These are phyloP conservation scores for Andrena flavipes DNA, from an alignment of 2,888 invertebrate species.

Conservation along the genomic window DNA sequence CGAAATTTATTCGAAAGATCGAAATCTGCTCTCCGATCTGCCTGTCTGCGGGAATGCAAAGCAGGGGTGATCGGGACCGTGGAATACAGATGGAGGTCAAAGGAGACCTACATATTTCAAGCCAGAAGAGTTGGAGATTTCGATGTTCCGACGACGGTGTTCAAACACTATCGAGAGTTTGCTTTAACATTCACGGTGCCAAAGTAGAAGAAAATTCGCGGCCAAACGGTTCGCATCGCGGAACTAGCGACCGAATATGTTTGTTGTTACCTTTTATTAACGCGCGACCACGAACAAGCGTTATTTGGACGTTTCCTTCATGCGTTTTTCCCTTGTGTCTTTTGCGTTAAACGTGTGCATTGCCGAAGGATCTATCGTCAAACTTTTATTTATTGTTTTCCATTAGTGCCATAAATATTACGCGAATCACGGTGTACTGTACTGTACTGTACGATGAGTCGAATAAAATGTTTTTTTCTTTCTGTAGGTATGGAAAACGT, in stretches of 20 bases:
- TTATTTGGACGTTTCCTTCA: conserved; percentile 7
- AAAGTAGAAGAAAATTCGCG: conserved; percentile 57
- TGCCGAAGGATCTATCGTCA: conserved; percentile 41
- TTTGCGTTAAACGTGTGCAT: conserved; percentile 41
- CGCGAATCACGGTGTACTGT: conserved; percentile 58
- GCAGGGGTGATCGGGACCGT: conserved; percentile 69
- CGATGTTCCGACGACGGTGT: conserved; percentile 40
- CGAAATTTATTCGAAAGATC: conserved; percentile 77
- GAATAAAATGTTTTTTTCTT: conserved; percentile 69
- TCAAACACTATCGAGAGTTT: conserved; percentile 15
- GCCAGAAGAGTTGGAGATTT: conserved; percentile 37
- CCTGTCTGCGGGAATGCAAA: conserved; percentile 72
- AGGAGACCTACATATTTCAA: conserved; percentile 17
- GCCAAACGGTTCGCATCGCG: conserved; percentile 7
- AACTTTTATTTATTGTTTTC: conserved; percentile 68
- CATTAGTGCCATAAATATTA: conserved; percentile 78
- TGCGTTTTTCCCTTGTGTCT: conserved; percentile 39
- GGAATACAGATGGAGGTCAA: conserved; percentile 80
- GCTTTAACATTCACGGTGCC: conserved; percentile 70
- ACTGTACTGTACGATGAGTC: conserved; percentile 67
- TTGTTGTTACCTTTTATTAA: conserved; percentile 34
- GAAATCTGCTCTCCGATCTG: conserved; percentile 66
- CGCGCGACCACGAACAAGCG: conserved; percentile 9
- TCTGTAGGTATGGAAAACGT: conserved; percentile 26
- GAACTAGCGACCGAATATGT: background rate